Conservation (phyloP, 2,888 invertebrate genomes). For the Melanostoma scalare region DNA sequence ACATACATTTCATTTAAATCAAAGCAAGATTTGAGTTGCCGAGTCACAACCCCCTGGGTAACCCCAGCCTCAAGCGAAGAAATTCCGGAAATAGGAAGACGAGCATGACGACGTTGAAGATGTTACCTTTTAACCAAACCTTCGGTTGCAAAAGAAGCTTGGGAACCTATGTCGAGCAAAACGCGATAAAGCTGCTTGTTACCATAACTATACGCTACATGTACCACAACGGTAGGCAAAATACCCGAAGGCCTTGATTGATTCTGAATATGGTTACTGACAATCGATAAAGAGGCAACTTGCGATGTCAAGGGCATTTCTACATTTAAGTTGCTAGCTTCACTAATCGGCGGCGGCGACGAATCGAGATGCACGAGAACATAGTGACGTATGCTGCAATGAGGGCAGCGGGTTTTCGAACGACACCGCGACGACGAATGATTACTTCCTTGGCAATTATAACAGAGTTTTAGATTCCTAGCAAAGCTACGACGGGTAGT, state of each 20-base stretch:
- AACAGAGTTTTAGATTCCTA: constrained; percentile 21
- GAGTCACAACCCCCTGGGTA: neutral
- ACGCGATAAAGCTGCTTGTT: neutral
- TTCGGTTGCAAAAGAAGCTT: neutral
- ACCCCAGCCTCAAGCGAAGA: neutral
- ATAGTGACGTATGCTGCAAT: constrained; percentile 12
- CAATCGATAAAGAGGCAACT: constrained; percentile 1
- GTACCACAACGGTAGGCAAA: neutral
- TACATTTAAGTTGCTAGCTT: no score
- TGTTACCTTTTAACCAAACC: neutral
- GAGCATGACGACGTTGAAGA: neutral
- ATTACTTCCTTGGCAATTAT: constrained; percentile 6
- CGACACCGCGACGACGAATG: constrained; percentile 18
- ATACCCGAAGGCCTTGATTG: neutral
- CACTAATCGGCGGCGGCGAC: neutral
- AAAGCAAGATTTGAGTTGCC: neutral
- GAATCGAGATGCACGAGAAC: neutral
- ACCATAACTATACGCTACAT: neutral
- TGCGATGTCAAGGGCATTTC: neutral
- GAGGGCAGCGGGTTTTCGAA: neutral
- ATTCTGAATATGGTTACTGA: neutral
- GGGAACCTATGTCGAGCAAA: neutral
- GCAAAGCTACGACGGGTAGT: constrained; percentile 1
- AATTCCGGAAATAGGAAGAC: neutral
- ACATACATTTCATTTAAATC: neutral